Conservation (phyloP, 2,797 vertebrate species). For the Lutra lutra region DNA sequence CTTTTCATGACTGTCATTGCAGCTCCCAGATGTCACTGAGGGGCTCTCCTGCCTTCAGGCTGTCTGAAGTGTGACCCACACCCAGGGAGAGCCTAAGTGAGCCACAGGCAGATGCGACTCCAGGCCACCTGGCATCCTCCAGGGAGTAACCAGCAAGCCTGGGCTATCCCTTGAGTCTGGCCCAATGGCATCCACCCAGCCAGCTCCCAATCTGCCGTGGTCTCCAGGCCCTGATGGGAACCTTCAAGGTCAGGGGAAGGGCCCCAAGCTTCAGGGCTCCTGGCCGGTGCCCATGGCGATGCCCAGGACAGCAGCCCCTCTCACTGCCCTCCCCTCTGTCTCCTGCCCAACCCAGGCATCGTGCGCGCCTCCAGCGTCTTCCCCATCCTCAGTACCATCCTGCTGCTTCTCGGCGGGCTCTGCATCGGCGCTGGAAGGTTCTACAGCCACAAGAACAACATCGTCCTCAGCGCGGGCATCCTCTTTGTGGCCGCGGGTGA, state of each 20-base stretch:
- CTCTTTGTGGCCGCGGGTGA: conserved; percentile 97
- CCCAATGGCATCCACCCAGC: not conserved
- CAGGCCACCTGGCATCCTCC: fast-evolving
- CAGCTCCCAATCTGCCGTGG: fast-evolving
- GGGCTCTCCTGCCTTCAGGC: not conserved
- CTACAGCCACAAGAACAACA: conserved; percentile 95
- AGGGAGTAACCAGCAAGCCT: not conserved
- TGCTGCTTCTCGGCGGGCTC: conserved; percentile 95
- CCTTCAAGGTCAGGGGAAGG: not conserved
- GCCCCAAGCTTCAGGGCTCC: not conserved
- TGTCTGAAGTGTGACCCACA: not conserved
- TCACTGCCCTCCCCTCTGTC: not conserved
- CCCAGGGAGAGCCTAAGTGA: not conserved
- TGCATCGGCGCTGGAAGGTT: conserved; percentile 93
- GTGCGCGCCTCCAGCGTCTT: conserved; percentile 97
- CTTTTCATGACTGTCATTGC: not conserved
- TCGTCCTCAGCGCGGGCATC: conserved; percentile 96
- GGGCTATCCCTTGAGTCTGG: fast-evolving
- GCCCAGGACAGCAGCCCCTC: fast-evolving
- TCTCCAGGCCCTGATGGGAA: not conserved
- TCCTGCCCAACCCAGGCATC: conserved; percentile 88
- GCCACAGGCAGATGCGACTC: not conserved
- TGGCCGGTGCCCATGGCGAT: fast-evolving
- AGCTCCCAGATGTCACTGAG: not conserved
- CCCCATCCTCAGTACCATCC: conserved; percentile 95